A percentile compares a stretch with the other conserved stretches of the same genome.
These are phyloP conservation scores for Gavialis gangeticus DNA, from an alignment of 2,113 vertebrate species.

Conservation along the genomic window DNA sequence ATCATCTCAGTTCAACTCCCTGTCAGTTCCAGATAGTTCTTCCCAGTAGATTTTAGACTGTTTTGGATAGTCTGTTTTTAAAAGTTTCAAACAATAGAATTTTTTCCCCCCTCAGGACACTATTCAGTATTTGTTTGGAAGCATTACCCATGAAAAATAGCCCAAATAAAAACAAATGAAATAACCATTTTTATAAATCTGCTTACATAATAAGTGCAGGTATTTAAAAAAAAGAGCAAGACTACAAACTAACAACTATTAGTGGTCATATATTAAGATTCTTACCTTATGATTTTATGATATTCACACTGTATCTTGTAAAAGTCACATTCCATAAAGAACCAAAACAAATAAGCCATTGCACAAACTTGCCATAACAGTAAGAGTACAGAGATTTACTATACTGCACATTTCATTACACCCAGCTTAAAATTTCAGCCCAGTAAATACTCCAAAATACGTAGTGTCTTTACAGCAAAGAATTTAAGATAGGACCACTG, in stretches of 20 bases:
- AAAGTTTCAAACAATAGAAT: constrained; percentile 51
- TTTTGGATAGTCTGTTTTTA: constrained; percentile 57
- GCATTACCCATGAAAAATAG: constrained; percentile 1
- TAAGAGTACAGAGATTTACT: background rate
- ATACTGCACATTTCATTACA: background rate
- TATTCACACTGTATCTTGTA: background rate
- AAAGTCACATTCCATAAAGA: constrained; percentile 6
- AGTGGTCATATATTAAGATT: constrained; percentile 5
- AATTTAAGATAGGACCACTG: fast-evolving
- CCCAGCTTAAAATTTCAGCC: background rate
- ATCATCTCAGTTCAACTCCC: constrained; percentile 63
- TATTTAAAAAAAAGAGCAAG: constrained; percentile 20
- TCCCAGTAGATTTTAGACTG: constrained; percentile 48
- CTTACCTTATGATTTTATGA: background rate
- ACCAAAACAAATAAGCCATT: background rate
- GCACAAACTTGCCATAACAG: background rate
- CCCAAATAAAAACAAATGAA: background rate
- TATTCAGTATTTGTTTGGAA: constrained; percentile 51
- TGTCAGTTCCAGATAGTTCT: constrained; percentile 54
- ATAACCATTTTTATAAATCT: background rate
- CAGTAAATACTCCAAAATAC: background rate
- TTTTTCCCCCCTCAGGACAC: constrained; percentile 60
- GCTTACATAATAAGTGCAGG: constrained; percentile 3
- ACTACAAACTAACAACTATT: constrained; percentile 1
- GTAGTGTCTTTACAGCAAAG: background rate